Evolutionary conservation across 2,113 vertebrate species (phyloP).

Genomic region (Mungos mungo): DNA sequence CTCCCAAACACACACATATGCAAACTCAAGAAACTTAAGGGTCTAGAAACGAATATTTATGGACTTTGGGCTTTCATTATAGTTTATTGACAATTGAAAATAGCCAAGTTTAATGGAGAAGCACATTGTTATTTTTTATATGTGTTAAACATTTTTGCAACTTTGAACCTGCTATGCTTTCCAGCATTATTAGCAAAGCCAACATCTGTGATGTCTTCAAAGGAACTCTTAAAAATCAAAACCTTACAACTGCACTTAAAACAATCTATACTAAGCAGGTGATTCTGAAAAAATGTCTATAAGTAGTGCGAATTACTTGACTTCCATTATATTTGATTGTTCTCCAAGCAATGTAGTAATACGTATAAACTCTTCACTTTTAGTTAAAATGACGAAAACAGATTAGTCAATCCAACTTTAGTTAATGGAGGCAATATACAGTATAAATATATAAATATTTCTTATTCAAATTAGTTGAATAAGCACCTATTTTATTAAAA

Average conservation of each 20-base stretch:
- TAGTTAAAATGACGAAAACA: conserved; percentile 74
- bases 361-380: conserved; percentile 76
- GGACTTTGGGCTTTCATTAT: conserved; percentile 3
- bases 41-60: conserved; percentile 45
- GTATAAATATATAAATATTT: conserved; percentile 58
- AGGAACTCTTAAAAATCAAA: conserved; percentile 77
- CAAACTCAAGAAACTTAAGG: not conserved
- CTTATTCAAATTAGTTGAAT: conserved; percentile 23
- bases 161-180: conserved; percentile 48
- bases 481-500: not conserved
- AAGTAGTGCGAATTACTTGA: conserved; percentile 78
- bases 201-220: conserved; percentile 69
- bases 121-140: conserved; percentile 34
- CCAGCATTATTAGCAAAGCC: conserved; percentile 49
- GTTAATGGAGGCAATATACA: conserved; percentile 59
- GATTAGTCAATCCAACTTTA: conserved; percentile 77
- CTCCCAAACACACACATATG: not conserved
- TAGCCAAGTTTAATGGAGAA: conserved; percentile 51
- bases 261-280: conserved; percentile 73
- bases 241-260: conserved; percentile 79
- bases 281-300: conserved; percentile 82
- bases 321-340: conserved; percentile 80
- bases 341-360: conserved; percentile 77
- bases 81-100: conserved; percentile 60
- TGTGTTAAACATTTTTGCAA: conserved; percentile 56